Conservation (phyloP, 2,888 invertebrate genomes). For the Ophion obscuratus region DNA sequence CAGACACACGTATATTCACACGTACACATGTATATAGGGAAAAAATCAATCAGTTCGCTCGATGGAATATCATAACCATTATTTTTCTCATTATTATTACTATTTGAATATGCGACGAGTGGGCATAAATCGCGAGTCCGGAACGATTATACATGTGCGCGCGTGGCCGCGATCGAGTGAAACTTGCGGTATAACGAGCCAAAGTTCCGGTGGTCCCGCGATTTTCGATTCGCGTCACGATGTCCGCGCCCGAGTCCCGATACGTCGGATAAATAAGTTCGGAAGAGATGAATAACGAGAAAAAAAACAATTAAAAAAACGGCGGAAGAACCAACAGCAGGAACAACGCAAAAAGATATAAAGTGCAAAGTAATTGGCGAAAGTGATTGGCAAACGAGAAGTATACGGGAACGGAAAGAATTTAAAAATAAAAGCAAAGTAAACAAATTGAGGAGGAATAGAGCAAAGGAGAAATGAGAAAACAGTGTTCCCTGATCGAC, state of each 20-base stretch:
- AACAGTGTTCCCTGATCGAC: neutral
- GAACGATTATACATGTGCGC: neutral
- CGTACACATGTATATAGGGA: neutral
- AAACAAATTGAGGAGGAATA: neutral
- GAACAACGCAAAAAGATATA: neutral
- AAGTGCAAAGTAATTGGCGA: neutral
- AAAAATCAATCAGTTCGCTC: neutral
- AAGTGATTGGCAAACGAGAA: neutral
- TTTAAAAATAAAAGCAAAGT: neutral
- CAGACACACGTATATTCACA: neutral
- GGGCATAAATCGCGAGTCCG: neutral
- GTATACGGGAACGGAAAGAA: too few species aligned
- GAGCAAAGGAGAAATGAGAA: too few species aligned
- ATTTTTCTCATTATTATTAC: neutral
- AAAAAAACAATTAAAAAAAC: neutral
- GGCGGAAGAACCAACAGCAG: neutral
- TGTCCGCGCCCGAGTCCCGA: neutral
- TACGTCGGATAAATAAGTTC: neutral
- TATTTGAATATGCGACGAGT: neutral
- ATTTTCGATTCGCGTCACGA: neutral
- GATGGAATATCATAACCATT: neutral
- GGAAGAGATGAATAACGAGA: neutral
- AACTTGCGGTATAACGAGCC: slow-evolving; percentile 1
- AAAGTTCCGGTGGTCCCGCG: neutral
- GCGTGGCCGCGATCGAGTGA: neutral